Base-by-base conservation (phyloP, 2,888 invertebrate species). In the Caenorhabditis virilis region DNA sequence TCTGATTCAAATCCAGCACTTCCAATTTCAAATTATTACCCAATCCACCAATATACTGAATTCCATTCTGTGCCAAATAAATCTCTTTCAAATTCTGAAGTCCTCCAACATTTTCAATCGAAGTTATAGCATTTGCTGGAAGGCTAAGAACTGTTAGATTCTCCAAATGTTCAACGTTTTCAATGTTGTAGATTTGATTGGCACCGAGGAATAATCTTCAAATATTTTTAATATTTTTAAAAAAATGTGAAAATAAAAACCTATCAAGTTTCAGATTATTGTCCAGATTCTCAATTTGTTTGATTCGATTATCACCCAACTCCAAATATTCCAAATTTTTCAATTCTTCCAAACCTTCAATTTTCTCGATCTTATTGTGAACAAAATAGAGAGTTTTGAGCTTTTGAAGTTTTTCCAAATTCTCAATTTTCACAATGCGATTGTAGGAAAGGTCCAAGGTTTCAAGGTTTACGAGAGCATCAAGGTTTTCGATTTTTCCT, bases 401-500 rank as follows among this genome's bases (percentile, higher is more conserved):
- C 7, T 84, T 82, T 0, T 69, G 76, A 65, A 86, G 69, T 3
- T 72, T 72, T 0, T 80, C 81, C 11, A 87, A 72, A 16, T 84
- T 84, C 68, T 85, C 84, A 51, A 87, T 84, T 30, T 42, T 36
- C 20, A 11, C 15, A 26, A 46, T 30, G 7, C 27, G 89, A 85
- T 98, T 98, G 85, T 95, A 97, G 4, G 97, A 95, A 41, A 99
- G 84, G 85, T 99, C 98, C 67, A 98, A 86, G 64, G 87, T 92
- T 91, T 93, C 89, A 45, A 99, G 87, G 86, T 95, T 94, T 1
- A 90, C 89, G 13, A 99, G 88, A 13, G 87, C 84, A 54, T 91
- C 91, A 56, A 99, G 87, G 84, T 94, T 93, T 84, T 94, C 93
- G 74, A 99, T 92, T 72, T 89, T 88, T 0, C 89, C 89, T 49